A percentile compares a stretch with the other conserved stretches of the same genome.
phyloP scores from a whole-genome alignment of 2,888 invertebrate species.

The Pollenia amentaria region DNA sequence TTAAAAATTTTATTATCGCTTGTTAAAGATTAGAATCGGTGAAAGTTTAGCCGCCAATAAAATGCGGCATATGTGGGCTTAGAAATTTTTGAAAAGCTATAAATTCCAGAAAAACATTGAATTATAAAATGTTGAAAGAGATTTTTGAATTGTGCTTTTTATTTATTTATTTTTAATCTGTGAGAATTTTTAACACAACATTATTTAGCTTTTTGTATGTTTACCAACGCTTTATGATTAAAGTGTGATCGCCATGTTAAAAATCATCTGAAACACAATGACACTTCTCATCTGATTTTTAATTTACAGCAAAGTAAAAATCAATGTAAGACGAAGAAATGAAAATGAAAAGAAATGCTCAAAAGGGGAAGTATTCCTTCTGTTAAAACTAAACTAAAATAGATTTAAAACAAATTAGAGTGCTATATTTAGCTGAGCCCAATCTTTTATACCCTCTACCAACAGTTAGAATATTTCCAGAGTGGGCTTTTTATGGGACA shows the following conservation, averaged over 20 bases:
- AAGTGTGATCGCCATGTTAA: conserved; percentile 27
- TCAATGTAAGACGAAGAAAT: background rate
- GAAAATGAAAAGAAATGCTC: background rate
- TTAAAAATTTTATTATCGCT: conserved; percentile 55
- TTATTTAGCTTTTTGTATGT: background rate
- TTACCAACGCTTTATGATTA: conserved; percentile 47
- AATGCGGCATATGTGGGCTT: background rate
- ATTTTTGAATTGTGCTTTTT: too few species aligned
- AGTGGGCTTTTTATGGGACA: too few species aligned
- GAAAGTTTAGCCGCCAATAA: conserved; percentile 38
- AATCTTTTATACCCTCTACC: too few species aligned
- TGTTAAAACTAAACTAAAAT: too few species aligned
- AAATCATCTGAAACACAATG: conserved; percentile 52
- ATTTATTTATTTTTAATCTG: too few species aligned
- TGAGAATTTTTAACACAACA: too few species aligned
- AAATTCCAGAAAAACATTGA: background rate
- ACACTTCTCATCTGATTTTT: conserved; percentile 51
- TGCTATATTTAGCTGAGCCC: too few species aligned
- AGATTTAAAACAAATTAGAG: too few species aligned
- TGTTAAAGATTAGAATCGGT: conserved; percentile 46
- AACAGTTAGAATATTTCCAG: too few species aligned
- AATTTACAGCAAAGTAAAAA: conserved; percentile 29
- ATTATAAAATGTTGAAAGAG: too few species aligned
- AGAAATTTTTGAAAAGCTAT: background rate
- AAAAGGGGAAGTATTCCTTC: background rate